Percentiles rank a stretch among this genome's conserved stretches.
Evolutionary conservation across 2,113 vertebrate genomes (phyloP).

Genomic region (Galbula dea): DNA sequence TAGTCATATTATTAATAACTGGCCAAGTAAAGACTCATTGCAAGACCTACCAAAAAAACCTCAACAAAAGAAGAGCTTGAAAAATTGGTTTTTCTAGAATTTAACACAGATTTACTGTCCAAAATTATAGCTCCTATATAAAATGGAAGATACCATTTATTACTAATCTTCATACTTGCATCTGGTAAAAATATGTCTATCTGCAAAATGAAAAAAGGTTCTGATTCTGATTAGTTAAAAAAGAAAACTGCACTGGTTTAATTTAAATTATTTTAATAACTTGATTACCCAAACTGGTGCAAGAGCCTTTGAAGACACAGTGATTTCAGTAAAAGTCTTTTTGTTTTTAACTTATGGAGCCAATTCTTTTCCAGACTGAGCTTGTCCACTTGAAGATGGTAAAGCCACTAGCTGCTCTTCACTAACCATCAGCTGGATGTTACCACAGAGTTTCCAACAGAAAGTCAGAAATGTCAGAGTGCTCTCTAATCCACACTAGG

Average conservation of each 20-base stretch:
- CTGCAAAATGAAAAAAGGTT: background rate
- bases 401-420: background rate
- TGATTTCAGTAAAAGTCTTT: background rate
- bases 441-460: background rate
- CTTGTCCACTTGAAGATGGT: background rate
- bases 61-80: background rate
- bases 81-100: background rate
- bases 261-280: conserved; percentile 25
- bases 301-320: background rate
- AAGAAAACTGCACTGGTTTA: background rate
- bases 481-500: background rate
- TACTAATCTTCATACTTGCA: background rate
- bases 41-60: background rate
- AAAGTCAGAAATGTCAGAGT: background rate
- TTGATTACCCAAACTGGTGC: background rate
- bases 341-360: background rate
- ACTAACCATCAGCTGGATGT: background rate
- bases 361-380: background rate
- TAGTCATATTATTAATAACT: background rate
- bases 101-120: background rate
- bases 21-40: background rate
- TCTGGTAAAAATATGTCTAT: background rate
- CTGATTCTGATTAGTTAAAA: background rate
- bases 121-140: background rate
- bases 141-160: background rate